Percentiles rank a stretch among this genome's conserved stretches.
Conservation (phyloP, 2,888 invertebrate species). For the Drosophila subquinaria region DNA sequence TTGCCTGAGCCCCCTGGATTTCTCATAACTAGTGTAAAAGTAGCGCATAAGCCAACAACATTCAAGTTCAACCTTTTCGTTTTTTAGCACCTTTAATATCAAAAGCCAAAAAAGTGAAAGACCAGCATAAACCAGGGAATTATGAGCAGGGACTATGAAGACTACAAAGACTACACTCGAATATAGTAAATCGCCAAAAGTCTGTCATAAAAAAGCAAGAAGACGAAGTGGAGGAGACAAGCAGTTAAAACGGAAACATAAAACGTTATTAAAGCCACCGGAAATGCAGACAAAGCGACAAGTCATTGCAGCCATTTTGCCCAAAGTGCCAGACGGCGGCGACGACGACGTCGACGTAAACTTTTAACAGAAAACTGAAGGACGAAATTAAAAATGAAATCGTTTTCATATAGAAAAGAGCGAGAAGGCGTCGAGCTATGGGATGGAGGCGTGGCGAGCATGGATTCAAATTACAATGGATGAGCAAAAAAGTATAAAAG, state of each 20-base stretch:
- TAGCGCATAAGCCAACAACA: conserved; percentile 2
- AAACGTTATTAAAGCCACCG: conserved; percentile 75
- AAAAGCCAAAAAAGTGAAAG: background rate
- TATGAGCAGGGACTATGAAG: conserved; percentile 31
- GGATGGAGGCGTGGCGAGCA: conserved; percentile 17
- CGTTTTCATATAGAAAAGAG: conserved; percentile 35
- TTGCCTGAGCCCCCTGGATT: conserved; percentile 43
- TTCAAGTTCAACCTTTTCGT: conserved; percentile 40
- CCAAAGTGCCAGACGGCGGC: conserved; percentile 63
- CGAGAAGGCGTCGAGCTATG: background rate
- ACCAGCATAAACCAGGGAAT: conserved; percentile 30
- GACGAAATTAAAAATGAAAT: conserved; percentile 53
- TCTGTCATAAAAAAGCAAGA: conserved; percentile 19
- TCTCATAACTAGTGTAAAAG: background rate
- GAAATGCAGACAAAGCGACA: conserved; percentile 79
- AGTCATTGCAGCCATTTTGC: conserved; percentile 70
- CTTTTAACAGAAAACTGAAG: conserved; percentile 38
- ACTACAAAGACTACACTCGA: background rate
- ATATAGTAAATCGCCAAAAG: conserved; percentile 20
- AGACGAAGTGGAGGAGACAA: background rate
- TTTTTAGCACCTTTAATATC: conserved; percentile 25
- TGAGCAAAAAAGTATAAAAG: conserved; percentile 21
- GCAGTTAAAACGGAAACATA: conserved; percentile 42
- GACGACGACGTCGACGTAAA: conserved; percentile 14
- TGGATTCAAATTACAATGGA: conserved; percentile 31